These are phyloP conservation scores for Typhlomys cinereus DNA, from an alignment of 2,113 vertebrate genomes.

Conservation along the genomic window DNA sequence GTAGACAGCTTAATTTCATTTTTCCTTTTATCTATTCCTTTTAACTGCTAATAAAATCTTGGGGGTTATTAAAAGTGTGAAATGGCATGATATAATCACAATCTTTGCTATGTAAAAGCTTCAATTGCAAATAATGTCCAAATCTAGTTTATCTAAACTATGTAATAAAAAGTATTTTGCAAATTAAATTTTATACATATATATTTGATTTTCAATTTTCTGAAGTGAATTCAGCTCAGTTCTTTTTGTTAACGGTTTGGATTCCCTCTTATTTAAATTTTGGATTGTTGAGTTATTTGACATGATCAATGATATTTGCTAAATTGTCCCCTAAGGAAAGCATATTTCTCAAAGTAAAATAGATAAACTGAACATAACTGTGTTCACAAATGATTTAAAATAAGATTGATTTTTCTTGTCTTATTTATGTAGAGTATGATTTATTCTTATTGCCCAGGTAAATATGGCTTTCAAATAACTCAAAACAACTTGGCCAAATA, in stretches of 20 bases:
- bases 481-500: too few relatives aligned
- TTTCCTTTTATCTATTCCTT: not conserved
- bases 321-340: not conserved
- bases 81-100: conserved; percentile 1
- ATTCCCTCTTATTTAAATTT: not conserved
- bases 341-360: conserved; percentile 36
- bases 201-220: conserved; percentile 9
- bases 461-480: conserved; percentile 12
- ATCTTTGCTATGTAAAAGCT: not conserved
- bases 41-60: not conserved
- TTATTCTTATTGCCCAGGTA: not conserved
- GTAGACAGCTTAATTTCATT: not conserved
- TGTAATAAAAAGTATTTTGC: not conserved
- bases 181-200: not conserved
- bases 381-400: not conserved
- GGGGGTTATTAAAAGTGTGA: not conserved
- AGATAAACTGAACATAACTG: not conserved
- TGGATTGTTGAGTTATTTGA: conserved; percentile 2
- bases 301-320: not conserved
- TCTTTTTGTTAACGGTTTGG: not conserved
- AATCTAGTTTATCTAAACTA: not conserved
- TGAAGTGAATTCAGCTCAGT: not conserved
- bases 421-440: not conserved
- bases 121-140: not conserved
- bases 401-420: not conserved